A percentile compares a stretch with the other conserved stretches of the same genome.
These are phyloP conservation scores for Loris lydekkerianus DNA, from an alignment of 2,797 vertebrate species.

Conservation along the genomic window DNA sequence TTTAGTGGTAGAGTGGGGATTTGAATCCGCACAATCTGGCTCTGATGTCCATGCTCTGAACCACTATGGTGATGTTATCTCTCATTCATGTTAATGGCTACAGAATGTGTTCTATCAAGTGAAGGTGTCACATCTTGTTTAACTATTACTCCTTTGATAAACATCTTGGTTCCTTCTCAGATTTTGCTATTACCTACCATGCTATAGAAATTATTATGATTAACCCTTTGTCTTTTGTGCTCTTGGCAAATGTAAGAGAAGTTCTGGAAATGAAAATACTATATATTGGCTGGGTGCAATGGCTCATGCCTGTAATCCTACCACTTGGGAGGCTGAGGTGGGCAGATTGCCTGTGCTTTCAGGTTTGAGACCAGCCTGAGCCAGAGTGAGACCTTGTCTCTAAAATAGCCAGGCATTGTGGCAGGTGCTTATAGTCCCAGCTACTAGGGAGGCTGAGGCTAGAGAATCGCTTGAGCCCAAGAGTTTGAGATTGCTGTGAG, in stretches of 20 bases:
- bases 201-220: neutral
- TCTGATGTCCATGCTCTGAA: neutral
- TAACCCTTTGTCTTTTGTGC: neutral
- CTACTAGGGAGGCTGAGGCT: no score
- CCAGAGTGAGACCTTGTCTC: no score
- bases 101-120: neutral
- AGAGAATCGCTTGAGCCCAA: no score
- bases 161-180: neutral
- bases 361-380: no score
- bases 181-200: neutral
- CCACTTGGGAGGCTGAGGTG: no score
- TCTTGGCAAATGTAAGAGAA: constrained; percentile 12
- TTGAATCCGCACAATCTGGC: neutral
- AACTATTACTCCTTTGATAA: neutral
- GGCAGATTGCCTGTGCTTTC: no score
- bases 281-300: no score
- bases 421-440: no score
- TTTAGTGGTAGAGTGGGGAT: neutral
- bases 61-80: neutral
- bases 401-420: no score
- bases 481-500: no score
- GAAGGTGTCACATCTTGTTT: neutral
- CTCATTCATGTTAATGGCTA: neutral
- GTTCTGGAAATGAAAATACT: neutral
- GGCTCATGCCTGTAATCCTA: no score